Conservation (phyloP, 2,797 vertebrate genomes). For the Ptychadena robeensis region DNA sequence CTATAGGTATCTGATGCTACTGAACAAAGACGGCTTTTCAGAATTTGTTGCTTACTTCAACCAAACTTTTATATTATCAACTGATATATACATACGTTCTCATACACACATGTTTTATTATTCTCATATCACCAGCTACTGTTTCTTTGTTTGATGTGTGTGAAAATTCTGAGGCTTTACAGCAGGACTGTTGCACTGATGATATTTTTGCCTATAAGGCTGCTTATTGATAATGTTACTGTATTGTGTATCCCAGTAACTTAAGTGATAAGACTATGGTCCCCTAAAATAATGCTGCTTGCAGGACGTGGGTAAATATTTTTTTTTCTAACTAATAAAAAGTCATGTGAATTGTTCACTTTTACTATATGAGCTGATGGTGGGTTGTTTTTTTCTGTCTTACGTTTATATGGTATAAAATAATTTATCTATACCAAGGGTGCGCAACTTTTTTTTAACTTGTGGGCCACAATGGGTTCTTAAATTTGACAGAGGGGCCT, state of each 20-base stretch:
- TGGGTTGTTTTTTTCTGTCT: no score
- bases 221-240: neutral
- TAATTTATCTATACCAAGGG: no score
- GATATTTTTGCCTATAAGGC: neutral
- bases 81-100: constrained; percentile 5
- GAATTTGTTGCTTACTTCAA: constrained; percentile 23
- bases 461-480: no score
- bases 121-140: constrained; percentile 13
- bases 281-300: neutral
- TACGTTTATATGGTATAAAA: no score
- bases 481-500: no score
- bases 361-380: no score
- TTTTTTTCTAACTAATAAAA: neutral
- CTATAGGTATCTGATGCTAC: constrained; percentile 22
- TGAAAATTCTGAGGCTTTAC: constrained; percentile 7
- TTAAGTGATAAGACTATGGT: neutral
- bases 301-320: neutral
- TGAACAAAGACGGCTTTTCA: constrained; percentile 12
- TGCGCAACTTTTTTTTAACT: no score
- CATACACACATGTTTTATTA: neutral
- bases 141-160: neutral
- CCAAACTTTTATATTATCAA: constrained; percentile 36
- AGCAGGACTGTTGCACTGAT: constrained; percentile 32
- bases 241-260: neutral
- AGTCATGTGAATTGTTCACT: no score